Base-by-base conservation (phyloP, 2,797 vertebrate species). In the Ambastaia sidthimunki region DNA sequence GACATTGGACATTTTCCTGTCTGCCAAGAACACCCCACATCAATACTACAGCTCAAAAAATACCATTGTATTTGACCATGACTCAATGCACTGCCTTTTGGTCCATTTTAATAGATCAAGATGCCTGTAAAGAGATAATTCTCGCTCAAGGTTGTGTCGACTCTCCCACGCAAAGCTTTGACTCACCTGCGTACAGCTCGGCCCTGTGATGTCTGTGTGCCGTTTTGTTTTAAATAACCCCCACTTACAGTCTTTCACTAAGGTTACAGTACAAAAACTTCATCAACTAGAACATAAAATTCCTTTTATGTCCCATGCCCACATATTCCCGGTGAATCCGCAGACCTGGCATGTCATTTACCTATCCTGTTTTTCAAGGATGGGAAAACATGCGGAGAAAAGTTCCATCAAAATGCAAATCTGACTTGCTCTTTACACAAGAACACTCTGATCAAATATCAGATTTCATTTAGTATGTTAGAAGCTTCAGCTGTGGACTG, bases 391-490 rank as follows among this genome's bases (percentile, higher is more conserved):
- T 83, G 87, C 82, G 78, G 85, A 82, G 84, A 89, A 88, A 89
- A 87, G 89, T 90, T 91, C 91, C 88, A 90, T 86, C 77, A 72
- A 79, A 66, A 82, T 73, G 78, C 80, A 78, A 78, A 66, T 82
- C 74, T 83, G 80, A 81, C 83, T 80, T 44, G 66, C 82, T 84
- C 70, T 74, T 84, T 71, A 80, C 68, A 78, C 62, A 21, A 69
- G 28, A 28, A 73, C 44, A 74, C 54, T 52, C n/a, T 69, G 59
- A 37, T 44, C 60, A 66, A 57, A 79, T 59, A 79, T 79, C 69
- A 80, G 47, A 48, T 73, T 80, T 66, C 12, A 31, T 47, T 37
- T 72, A 44, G 37, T 47, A 44, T 19, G 54, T 37, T 37, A 37
- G 48, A 16, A 67, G 1, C 68, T 68, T 62, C 25, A 12, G 1